Conservation (phyloP, 2,888 invertebrate genomes). For the Phymatocera aterrima region DNA sequence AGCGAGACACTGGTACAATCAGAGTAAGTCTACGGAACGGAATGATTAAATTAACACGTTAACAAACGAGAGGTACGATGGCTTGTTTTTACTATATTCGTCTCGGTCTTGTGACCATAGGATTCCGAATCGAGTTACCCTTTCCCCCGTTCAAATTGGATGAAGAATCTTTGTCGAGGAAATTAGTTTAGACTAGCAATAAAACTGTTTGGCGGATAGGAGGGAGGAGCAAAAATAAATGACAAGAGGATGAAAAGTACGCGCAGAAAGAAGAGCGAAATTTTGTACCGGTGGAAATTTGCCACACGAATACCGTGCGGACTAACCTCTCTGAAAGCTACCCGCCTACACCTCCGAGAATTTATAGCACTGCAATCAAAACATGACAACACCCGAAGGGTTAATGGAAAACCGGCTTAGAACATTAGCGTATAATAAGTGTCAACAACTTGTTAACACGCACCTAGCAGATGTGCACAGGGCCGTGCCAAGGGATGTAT, state of each 20-base stretch:
- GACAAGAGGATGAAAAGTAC: too few species aligned
- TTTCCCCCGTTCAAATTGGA: background rate
- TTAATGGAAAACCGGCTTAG: conserved; percentile 9
- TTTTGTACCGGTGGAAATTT: background rate
- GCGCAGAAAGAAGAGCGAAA: background rate
- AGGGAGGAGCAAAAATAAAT: background rate
- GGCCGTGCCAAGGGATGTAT: background rate
- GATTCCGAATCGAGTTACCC: conserved; percentile 7
- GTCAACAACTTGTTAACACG: conserved; percentile 19
- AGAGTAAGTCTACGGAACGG: conserved; percentile 32
- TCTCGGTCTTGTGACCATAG: conserved; percentile 13
- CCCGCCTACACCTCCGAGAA: background rate
- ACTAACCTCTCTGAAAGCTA: background rate
- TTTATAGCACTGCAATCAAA: conserved; percentile 16
- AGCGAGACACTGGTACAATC: conserved; percentile 13
- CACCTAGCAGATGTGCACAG: background rate
- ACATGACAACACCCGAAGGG: conserved; percentile 26
- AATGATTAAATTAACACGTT: conserved; percentile 42
- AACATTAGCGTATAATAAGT: conserved; percentile 19
- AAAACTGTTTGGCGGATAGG: background rate
- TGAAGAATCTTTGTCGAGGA: background rate
- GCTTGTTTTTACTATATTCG: conserved; percentile 38
- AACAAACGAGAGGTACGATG: conserved; percentile 20
- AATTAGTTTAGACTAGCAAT: background rate
- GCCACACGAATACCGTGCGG: background rate